phyloP scores from a whole-genome alignment of 1,140 invertebrate genomes.

The Camponotus floridanus region DNA sequence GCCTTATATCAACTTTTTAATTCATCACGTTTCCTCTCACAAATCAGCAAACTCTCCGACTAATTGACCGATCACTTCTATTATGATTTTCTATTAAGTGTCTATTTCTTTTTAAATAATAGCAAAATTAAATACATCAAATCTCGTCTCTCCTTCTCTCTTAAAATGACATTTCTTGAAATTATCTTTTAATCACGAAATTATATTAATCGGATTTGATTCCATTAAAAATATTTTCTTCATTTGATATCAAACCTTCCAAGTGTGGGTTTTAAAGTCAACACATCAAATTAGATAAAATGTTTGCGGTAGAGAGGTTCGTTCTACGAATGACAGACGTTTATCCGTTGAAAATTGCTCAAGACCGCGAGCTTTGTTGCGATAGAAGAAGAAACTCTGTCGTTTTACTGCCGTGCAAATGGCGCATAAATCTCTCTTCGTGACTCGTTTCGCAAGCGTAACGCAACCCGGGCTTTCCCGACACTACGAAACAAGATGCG shows the following conservation, averaged over 20 bases:
- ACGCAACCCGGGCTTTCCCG: neutral
- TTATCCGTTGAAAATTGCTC: slow-evolving; percentile 48
- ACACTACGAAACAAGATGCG: neutral
- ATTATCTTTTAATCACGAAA: slow-evolving; percentile 4
- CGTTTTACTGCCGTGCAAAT: slow-evolving; percentile 54
- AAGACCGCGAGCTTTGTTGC: slow-evolving; percentile 2
- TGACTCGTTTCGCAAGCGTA: slow-evolving; percentile 38
- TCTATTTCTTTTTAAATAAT: neutral
- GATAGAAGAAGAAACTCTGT: slow-evolving; percentile 26
- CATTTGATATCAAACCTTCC: neutral
- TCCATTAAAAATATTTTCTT: neutral
- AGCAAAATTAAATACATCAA: neutral
- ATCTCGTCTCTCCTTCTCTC: neutral
- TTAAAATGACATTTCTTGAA: neutral
- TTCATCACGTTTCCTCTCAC: neutral
- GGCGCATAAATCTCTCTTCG: slow-evolving; percentile 51
- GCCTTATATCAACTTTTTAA: neutral
- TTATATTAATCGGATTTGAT: neutral
- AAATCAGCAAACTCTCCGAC: neutral
- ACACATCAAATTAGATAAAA: slow-evolving; percentile 2
- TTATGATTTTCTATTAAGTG: neutral
- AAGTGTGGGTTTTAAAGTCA: neutral
- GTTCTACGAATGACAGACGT: neutral
- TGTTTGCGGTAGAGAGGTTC: neutral
- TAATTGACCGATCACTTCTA: neutral